A percentile compares a stretch with the other conserved stretches of the same genome.
Evolutionary conservation across 2,888 invertebrate genomes (phyloP).

Genomic region (Heteropelma amictum): DNA sequence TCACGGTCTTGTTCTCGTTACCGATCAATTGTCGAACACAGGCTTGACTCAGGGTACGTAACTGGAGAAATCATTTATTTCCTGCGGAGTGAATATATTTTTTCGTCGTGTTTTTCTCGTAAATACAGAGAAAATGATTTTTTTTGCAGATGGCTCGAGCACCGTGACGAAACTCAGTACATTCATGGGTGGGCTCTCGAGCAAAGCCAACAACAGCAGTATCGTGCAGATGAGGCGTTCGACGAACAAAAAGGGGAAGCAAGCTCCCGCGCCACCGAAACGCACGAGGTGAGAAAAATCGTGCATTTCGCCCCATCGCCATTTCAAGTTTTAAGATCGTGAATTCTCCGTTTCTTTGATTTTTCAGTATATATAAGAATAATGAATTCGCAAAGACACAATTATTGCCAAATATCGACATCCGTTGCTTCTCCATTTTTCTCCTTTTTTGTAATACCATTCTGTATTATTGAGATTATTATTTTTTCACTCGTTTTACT

Average conservation of each 20-base stretch:
- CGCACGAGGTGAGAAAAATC: conserved; percentile 87
- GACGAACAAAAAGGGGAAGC: conserved; percentile 93
- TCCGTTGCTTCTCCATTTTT: too few relatives aligned
- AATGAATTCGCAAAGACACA: too few relatives aligned
- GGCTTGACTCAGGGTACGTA: conserved; percentile 70
- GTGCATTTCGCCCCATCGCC: too few relatives aligned
- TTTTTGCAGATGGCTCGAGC: conserved; percentile 77
- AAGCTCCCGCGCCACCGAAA: conserved; percentile 97
- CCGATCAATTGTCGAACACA: conserved; percentile 75
- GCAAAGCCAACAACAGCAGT: conserved; percentile 81
- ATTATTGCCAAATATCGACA: too few relatives aligned
- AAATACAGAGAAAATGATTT: neutral
- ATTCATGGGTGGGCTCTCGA: conserved; percentile 81
- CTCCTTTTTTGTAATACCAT: too few relatives aligned
- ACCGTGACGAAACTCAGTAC: conserved; percentile 82
- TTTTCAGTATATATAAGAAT: too few relatives aligned
- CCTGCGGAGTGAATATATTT: neutral
- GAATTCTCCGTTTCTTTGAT: too few relatives aligned
- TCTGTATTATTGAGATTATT: too few relatives aligned
- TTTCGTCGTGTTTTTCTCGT: neutral
- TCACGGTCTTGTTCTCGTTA: conserved; percentile 79
- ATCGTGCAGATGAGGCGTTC: conserved; percentile 91
- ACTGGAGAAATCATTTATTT: neutral
- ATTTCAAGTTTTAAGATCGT: too few relatives aligned
- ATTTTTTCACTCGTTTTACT: neutral